Base-by-base conservation (phyloP, 2,797 vertebrate species). In the Lutjanus campechanus region DNA sequence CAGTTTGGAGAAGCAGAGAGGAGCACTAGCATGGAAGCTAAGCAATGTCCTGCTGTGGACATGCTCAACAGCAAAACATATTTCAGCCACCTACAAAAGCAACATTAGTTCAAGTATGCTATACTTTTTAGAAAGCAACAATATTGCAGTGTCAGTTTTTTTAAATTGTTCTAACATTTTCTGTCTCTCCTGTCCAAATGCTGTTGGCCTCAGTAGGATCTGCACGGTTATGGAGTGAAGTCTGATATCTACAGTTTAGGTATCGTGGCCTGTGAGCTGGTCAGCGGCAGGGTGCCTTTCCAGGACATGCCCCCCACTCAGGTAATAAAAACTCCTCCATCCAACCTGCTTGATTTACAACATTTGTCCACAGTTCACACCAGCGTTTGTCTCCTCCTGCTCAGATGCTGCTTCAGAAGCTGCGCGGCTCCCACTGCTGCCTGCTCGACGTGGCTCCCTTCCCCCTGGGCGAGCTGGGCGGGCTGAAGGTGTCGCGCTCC, bases 171-270 rank as follows among this genome's bases (percentile, higher is more conserved):
- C 50, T 66, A 2, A 56, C 49, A 16, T 49, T 0, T 25, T 63
- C 20, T 56, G 50, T 46, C 20, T 78, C n/a, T 9, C 8, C 20
- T 60, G 40, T 76, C n/a, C 11, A 1, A 6, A 1, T 51, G 20
- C 11, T 73, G 56, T 77, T 82, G 77, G 81, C 69, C 81, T 87
- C 68, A 84, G 56, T 78, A 99, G 98, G 98, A 99, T 93, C 96
- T 99, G 87, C 97, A 96, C 80, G 98, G 98, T 47, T 99, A 99
- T 67, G 98, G 97, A 70, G 96, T 98, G 76, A 99, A 99, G 91
- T 99, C 98, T 0, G 98, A 99, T 81, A 99, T 99, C 93, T 99
- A 99, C 95, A 99, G 98, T 87, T 92, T 99, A 92, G 98, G 98
- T 11, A 98, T 99, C 17, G 97, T 97, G 85, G 98, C 96, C 5